Conservation (phyloP, 2,888 invertebrate species). For the Apamea monoglypha region DNA sequence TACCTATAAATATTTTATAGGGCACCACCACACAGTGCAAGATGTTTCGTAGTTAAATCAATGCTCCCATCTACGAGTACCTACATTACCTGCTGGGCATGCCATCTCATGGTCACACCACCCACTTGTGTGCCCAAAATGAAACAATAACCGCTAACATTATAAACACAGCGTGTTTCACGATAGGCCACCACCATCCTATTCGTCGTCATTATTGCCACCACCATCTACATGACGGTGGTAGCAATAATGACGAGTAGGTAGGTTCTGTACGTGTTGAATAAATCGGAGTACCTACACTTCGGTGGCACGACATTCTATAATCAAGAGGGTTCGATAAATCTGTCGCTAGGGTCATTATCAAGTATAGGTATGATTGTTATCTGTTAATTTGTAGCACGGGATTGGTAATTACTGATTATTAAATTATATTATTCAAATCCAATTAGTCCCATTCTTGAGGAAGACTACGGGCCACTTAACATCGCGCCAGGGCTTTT, state of each 20-base stretch:
- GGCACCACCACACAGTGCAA: neutral
- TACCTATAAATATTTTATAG: neutral
- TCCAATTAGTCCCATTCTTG: neutral
- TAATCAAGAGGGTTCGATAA: slow-evolving; percentile 29
- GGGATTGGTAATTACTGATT: neutral
- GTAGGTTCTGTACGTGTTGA: neutral
- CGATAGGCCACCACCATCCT: too few species aligned
- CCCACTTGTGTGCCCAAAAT: neutral
- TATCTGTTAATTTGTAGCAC: neutral
- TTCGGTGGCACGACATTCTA: slow-evolving; percentile 43
- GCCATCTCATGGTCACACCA: slow-evolving; percentile 2
- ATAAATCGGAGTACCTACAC: neutral
- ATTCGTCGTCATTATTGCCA: too few species aligned
- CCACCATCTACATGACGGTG: slow-evolving; percentile 19
- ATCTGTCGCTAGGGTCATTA: neutral
- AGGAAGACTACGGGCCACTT: neutral
- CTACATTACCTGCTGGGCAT: neutral
- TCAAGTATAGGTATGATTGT: neutral
- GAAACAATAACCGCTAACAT: neutral
- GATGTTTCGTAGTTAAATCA: neutral
- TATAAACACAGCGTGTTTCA: neutral
- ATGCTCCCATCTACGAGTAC: neutral
- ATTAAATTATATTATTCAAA: neutral
- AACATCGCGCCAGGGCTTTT: neutral
- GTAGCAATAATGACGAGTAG: slow-evolving; percentile 1